Percentiles rank a stretch among this genome's conserved stretches.
These are phyloP conservation scores for Halictus rubicundus DNA, from an alignment of 1,140 invertebrate genomes.

Conservation along the genomic window DNA sequence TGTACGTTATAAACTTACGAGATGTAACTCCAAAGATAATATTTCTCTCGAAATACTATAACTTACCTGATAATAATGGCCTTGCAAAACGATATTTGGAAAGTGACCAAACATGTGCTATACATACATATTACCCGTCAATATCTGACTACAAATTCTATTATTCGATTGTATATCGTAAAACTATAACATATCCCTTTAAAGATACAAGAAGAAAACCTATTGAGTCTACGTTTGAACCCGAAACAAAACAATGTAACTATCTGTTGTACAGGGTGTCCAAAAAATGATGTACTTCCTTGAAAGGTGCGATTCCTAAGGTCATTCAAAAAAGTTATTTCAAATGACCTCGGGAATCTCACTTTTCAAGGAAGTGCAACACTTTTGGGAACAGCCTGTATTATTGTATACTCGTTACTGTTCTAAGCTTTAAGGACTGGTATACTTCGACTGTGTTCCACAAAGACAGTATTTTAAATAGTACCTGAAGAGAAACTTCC, in stretches of 20 bases:
- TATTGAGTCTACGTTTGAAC: background rate
- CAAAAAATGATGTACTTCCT: too few species aligned
- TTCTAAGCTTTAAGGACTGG: background rate
- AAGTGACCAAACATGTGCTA: slow-evolving; percentile 28
- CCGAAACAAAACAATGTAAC: background rate
- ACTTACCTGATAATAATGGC: slow-evolving; percentile 40
- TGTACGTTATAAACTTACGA: slow-evolving; percentile 5
- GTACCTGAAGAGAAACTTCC: slow-evolving; percentile 24
- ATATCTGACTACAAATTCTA: slow-evolving; percentile 28
- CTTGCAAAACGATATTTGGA: slow-evolving; percentile 36
- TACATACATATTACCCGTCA: slow-evolving; percentile 14
- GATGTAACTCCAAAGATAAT: slow-evolving; percentile 1
- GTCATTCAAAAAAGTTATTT: too few species aligned
- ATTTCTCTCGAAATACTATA: slow-evolving; percentile 11
- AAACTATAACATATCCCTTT: slow-evolving; percentile 27
- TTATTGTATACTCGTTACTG: background rate
- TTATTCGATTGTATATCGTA: background rate
- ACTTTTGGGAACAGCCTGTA: too few species aligned
- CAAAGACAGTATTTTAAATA: slow-evolving; percentile 15
- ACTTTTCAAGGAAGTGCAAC: too few species aligned
- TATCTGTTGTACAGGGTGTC: too few species aligned
- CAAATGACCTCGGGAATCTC: too few species aligned
- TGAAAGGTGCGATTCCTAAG: too few species aligned
- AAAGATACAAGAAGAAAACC: background rate
- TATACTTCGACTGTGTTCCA: slow-evolving; percentile 9